Base-by-base conservation (phyloP, 2,113 vertebrate species). In the Dissostichus mawsoni region DNA sequence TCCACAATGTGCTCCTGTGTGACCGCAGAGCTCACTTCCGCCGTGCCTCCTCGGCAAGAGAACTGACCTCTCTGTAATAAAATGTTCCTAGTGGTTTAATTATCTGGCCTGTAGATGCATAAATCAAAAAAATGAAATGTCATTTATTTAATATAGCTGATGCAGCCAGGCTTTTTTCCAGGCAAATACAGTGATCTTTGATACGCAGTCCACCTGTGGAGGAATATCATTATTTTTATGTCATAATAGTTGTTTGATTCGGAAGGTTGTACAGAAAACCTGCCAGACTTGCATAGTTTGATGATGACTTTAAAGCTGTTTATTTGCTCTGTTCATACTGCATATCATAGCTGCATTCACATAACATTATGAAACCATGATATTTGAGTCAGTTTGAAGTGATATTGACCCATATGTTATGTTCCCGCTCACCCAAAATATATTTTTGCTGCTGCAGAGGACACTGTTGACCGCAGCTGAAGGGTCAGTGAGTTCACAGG, bases 11-110 rank as follows among this genome's bases (percentile, higher is more conserved):
- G 52, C 79, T 75, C 69, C 78, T 81, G 76, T 63, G 74, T 80
- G 81, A 73, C 71, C 18, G n/a, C 71, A 36, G 75, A 70, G 72
- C 75, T 67, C 65, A 10, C 0, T 12, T 76, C 75, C 58, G 56
- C 78, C 5, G 53, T 20, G 9, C 33, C 11, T 52, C 59, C 62
- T 47, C 72, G 76, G 76, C 69, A 1, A 36, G 69, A 80, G 63
- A 53, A 16, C 47, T 63, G 79, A 86, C 83, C 88, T 85, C 84
- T 74, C 16, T 11, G 59, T 59, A 55, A 78, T 85, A 87, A 85
- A 84, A 78, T 56, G 69, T 74, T 79, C 82, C 63, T 55, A 18
- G 81, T 79, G 75, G 66, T 85, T 91, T 82, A 85, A 88, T 88
- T 78, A 82, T 70, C 59, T 44, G 77, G 74, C 77, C 73, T 63